Conservation (phyloP, 2,113 vertebrate genomes). For the Macquaria ambigua region DNA sequence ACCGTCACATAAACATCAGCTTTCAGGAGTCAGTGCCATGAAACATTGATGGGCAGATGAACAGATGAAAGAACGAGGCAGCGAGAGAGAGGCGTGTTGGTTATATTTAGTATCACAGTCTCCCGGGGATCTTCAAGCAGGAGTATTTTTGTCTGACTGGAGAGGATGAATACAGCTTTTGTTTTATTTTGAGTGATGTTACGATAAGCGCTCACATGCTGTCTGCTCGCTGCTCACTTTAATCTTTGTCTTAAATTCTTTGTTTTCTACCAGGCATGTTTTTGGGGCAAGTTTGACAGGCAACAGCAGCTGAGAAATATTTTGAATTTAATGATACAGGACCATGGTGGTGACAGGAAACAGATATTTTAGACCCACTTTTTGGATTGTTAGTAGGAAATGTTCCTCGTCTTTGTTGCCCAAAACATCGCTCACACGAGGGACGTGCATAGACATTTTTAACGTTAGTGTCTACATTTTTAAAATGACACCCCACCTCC, state of each 20-base stretch:
- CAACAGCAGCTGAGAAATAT: neutral
- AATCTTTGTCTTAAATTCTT: slow-evolving; percentile 31
- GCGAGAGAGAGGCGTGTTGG: slow-evolving; percentile 20
- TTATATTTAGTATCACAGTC: slow-evolving; percentile 73
- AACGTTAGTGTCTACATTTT: too few species aligned
- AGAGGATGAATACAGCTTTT: slow-evolving; percentile 55
- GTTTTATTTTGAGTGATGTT: slow-evolving; percentile 61
- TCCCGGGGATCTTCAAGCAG: slow-evolving; percentile 50
- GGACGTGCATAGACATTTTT: neutral
- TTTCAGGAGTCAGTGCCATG: slow-evolving; percentile 38
- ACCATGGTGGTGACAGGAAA: neutral
- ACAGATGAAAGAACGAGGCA: slow-evolving; percentile 55
- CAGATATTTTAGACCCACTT: slow-evolving; percentile 3
- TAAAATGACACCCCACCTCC: too few species aligned
- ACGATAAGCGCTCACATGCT: slow-evolving; percentile 29
- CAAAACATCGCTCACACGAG: neutral
- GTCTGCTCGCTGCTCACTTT: slow-evolving; percentile 46
- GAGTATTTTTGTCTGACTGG: slow-evolving; percentile 69
- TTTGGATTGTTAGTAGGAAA: neutral
- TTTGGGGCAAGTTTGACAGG: slow-evolving; percentile 28
- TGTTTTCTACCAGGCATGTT: slow-evolving; percentile 26
- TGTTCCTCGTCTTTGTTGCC: neutral
- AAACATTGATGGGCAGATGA: slow-evolving; percentile 67
- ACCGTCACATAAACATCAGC: slow-evolving; percentile 45
- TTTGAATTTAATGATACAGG: slow-evolving; percentile 10